A percentile compares a stretch with the other conserved stretches of the same genome.
Evolutionary conservation across 64 coral and sea anemone genomes (phyloP).

Genomic region (Catalaphyllia jardinei): DNA sequence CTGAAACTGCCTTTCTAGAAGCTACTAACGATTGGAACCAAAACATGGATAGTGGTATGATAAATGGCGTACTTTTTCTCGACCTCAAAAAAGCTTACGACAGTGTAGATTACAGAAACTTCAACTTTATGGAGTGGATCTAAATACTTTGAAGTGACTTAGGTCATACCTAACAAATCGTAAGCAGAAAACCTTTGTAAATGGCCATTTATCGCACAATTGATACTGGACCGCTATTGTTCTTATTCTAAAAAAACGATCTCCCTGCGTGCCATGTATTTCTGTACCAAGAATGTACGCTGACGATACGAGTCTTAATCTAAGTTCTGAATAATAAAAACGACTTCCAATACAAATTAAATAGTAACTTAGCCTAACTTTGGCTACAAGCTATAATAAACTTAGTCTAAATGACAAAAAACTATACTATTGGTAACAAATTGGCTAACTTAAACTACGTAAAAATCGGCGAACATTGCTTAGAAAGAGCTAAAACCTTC

Average conservation of each 20-base stretch:
- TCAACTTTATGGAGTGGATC: too few relatives aligned
- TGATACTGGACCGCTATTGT: not conserved
- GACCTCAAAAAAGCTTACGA: not conserved
- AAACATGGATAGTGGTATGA: not conserved
- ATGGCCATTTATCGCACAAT: not conserved
- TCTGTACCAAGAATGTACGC: not conserved
- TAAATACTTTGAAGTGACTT: too few relatives aligned
- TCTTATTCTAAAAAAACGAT: not conserved
- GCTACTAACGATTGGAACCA: not conserved
- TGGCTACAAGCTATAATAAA: constrained; percentile 12
- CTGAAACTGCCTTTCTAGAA: not conserved
- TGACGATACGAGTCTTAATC: not conserved
- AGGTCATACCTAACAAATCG: too few relatives aligned
- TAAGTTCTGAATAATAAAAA: not conserved
- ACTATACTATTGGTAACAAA: constrained; percentile 1
- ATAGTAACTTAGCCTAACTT: not conserved
- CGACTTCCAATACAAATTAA: not conserved
- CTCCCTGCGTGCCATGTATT: not conserved
- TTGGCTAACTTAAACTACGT: not conserved
- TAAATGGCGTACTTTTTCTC: not conserved
- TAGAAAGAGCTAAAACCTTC: not conserved
- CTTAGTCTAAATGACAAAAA: not conserved
- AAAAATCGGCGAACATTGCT: not conserved
- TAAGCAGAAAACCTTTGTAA: constrained; percentile 4
- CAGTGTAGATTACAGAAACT: not conserved